phyloP scores from a whole-genome alignment of 2,888 invertebrate genomes.

The Ophion costatus region DNA sequence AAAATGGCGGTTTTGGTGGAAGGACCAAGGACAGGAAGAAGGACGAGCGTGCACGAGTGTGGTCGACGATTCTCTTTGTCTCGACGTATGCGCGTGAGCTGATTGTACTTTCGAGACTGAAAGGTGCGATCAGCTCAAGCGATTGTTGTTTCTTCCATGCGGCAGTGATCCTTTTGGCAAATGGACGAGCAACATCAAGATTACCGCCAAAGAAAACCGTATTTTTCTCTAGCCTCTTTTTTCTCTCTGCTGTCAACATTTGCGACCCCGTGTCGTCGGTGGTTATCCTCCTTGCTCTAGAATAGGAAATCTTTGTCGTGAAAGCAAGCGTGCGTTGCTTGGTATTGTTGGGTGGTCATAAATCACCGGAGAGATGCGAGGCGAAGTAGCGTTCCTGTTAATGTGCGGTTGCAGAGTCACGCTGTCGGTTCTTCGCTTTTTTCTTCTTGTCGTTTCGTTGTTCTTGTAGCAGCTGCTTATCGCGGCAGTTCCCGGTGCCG shows the following conservation, averaged over 20 bases:
- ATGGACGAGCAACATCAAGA: conserved; percentile 47
- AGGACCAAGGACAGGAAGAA: too few relatives aligned
- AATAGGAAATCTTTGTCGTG: conserved; percentile 51
- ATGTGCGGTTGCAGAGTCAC: conserved; percentile 20
- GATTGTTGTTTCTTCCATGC: conserved; percentile 43
- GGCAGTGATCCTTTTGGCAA: conserved; percentile 43
- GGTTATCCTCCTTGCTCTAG: conserved; percentile 26
- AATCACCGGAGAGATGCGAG: conserved; percentile 36
- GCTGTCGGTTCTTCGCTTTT: conserved; percentile 7
- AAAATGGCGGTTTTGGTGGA: too few relatives aligned
- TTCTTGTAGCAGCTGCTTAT: conserved; percentile 50
- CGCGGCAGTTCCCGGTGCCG: conserved; percentile 28
- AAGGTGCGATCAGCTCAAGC: conserved; percentile 43
- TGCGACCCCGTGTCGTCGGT: conserved; percentile 32
- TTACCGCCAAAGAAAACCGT: conserved; percentile 31
- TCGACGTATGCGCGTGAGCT: neutral
- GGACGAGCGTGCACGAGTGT: neutral
- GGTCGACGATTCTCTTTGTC: neutral
- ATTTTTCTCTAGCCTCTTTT: conserved; percentile 7
- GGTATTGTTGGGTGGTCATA: conserved; percentile 25
- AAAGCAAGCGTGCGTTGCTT: conserved; percentile 20
- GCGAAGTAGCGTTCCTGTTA: conserved; percentile 30
- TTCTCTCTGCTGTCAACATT: conserved; percentile 17
- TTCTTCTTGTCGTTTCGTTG: neutral
- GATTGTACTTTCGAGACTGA: neutral